A percentile compares a stretch with the other conserved stretches of the same genome.
These are phyloP conservation scores for Caenorhabditis doughertyi DNA, from an alignment of 2,888 invertebrate genomes.

Conservation along the genomic window DNA sequence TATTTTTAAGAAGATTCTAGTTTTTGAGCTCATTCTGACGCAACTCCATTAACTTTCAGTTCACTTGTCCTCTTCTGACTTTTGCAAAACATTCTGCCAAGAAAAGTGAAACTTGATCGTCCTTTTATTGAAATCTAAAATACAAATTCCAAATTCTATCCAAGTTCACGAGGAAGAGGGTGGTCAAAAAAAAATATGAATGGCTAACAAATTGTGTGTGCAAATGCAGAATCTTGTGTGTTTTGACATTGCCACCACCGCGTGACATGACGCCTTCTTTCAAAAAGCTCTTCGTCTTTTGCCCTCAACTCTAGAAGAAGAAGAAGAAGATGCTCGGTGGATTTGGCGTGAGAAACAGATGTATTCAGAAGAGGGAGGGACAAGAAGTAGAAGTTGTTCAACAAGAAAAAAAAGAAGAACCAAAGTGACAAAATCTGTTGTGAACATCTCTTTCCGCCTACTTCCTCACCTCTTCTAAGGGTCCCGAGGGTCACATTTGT, in stretches of 20 bases:
- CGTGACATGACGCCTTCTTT: slow-evolving; percentile 30
- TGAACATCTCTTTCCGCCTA: slow-evolving; percentile 15
- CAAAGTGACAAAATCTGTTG: slow-evolving; percentile 31
- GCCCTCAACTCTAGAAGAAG: slow-evolving; percentile 8
- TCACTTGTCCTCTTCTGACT: neutral
- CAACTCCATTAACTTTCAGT: neutral
- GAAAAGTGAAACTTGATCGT: slow-evolving; percentile 15
- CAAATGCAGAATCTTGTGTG: slow-evolving; percentile 13
- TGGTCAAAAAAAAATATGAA: slow-evolving; percentile 31
- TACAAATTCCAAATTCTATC: neutral
- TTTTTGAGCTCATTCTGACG: neutral
- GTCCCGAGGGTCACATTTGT: slow-evolving; percentile 42
- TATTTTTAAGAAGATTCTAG: neutral
- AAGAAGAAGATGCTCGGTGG: slow-evolving; percentile 21
- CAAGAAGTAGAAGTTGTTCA: neutral
- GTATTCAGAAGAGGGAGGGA: slow-evolving; percentile 9
- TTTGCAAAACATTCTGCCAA: slow-evolving; percentile 4
- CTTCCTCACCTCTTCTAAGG: slow-evolving; percentile 2
- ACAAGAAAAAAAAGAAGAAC: slow-evolving; percentile 18
- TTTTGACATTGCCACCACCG: slow-evolving; percentile 35
- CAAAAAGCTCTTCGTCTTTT: slow-evolving; percentile 12
- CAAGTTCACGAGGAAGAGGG: neutral
- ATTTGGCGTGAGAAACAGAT: slow-evolving; percentile 30
- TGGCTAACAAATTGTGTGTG: slow-evolving; percentile 45
- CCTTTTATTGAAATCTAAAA: neutral